phyloP scores from a whole-genome alignment of 1,140 invertebrate genomes.

The Protaetia brevitarsis region DNA sequence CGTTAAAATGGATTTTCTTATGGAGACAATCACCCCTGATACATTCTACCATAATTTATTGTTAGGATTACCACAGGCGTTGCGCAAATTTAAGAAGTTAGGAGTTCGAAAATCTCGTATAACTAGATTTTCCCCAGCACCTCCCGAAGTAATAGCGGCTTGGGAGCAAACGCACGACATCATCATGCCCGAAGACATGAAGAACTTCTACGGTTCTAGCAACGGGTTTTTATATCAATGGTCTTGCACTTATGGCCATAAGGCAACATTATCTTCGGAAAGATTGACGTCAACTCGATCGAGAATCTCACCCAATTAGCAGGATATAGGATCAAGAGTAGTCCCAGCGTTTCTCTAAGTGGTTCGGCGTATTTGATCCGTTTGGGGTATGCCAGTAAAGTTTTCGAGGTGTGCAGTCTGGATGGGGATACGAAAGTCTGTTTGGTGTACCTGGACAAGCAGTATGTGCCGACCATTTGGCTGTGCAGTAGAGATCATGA shows the following conservation, averaged over 20 bases:
- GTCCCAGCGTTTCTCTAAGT: conserved; percentile 30
- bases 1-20: conserved; percentile 25
- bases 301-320: conserved; percentile 33
- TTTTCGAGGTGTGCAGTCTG: conserved; percentile 26
- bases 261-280: conserved; percentile 26
- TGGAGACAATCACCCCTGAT: conserved; percentile 30
- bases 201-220: conserved; percentile 83
- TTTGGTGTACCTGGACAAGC: conserved; percentile 42
- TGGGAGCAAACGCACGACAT: conserved; percentile 82
- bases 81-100: conserved; percentile 4
- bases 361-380: conserved; percentile 19
- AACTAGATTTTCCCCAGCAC: neutral
- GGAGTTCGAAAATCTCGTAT: neutral
- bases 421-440: conserved; percentile 33
- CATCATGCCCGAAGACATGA: conserved; percentile 75
- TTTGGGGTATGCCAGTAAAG: conserved; percentile 25
- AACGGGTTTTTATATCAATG: conserved; percentile 82
- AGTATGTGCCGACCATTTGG: conserved; percentile 41
- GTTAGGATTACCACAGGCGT: conserved; percentile 27
- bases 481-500: conserved; percentile 37
- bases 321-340: conserved; percentile 33
- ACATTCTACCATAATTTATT: conserved; percentile 30
- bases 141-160: conserved; percentile 57
- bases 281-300: conserved; percentile 39
- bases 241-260: conserved; percentile 48